Percentiles rank a stretch among this genome's conserved stretches.
Conservation (phyloP, 1,140 invertebrate genomes). For the Anastrepha ludens region DNA sequence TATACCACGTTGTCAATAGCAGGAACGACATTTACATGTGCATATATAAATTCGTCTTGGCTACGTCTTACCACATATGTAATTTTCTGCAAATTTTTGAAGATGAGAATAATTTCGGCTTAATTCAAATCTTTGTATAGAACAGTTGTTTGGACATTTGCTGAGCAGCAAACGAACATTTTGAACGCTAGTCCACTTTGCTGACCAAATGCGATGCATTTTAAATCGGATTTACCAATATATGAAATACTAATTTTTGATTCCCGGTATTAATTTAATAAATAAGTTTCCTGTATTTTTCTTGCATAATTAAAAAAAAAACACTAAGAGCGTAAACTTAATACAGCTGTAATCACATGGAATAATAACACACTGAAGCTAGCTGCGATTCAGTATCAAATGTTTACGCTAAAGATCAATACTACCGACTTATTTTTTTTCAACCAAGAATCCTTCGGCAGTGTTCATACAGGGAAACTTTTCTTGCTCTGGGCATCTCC, state of each 20-base stretch:
- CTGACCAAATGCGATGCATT: background rate
- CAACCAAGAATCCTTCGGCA: no score
- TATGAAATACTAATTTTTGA: background rate
- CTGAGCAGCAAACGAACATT: constrained; percentile 62
- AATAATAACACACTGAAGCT: constrained; percentile 1
- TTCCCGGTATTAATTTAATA: background rate
- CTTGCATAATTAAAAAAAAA: constrained; percentile 21
- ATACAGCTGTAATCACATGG: background rate
- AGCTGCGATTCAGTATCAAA: background rate
- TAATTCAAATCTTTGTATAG: constrained; percentile 59
- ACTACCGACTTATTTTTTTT: no score
- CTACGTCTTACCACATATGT: background rate
- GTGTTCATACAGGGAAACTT: no score
- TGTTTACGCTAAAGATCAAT: background rate
- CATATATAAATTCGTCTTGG: background rate
- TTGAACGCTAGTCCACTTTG: constrained; percentile 2
- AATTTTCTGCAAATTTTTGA: background rate
- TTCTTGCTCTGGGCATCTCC: no score
- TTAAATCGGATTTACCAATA: background rate
- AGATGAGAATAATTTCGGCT: constrained; percentile 14
- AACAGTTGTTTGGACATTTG: background rate
- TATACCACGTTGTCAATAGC: no score
- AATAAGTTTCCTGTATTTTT: background rate
- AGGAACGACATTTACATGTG: background rate
- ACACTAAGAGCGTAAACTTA: background rate